Percentiles rank a stretch among this genome's conserved stretches.
These are phyloP conservation scores for Poecilus cupreus DNA, from an alignment of 2,888 invertebrate genomes.

Conservation along the genomic window DNA sequence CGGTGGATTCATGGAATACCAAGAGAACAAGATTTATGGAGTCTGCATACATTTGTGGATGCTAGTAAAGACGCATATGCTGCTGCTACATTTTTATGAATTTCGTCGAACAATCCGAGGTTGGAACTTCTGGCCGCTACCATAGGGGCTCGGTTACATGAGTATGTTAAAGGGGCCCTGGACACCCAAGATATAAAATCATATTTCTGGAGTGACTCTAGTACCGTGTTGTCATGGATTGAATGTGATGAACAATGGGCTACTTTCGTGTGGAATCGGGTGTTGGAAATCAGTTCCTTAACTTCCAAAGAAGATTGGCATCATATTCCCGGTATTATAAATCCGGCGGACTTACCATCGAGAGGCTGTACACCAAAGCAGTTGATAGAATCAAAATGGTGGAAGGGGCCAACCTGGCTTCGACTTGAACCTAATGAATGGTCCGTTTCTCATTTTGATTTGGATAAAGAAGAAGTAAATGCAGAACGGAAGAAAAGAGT, in stretches of 20 bases:
- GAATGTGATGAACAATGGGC: constrained; percentile 61
- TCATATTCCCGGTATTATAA: constrained; percentile 64
- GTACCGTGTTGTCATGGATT: constrained; percentile 64
- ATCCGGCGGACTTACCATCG: constrained; percentile 66
- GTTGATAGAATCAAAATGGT: constrained; percentile 65
- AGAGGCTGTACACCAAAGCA: constrained; percentile 64
- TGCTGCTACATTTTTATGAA: not conserved
- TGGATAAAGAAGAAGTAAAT: not conserved
- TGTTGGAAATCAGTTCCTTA: constrained; percentile 63
- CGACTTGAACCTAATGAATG: constrained; percentile 59
- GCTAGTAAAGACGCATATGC: constrained; percentile 8
- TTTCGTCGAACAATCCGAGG: constrained; percentile 60
- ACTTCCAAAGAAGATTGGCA: constrained; percentile 61
- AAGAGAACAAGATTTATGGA: not conserved
- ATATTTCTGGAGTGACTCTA: constrained; percentile 64
- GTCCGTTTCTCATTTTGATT: constrained; percentile 57
- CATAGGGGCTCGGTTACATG: constrained; percentile 63
- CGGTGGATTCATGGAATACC: not conserved
- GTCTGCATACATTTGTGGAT: not conserved
- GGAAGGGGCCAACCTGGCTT: constrained; percentile 66
- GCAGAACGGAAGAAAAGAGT: not conserved
- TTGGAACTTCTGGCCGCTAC: constrained; percentile 66
- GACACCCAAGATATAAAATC: constrained; percentile 34
- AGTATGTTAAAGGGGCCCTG: constrained; percentile 28
- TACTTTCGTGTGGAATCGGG: constrained; percentile 64